These are phyloP conservation scores for Mungos mungo DNA, from an alignment of 2,113 vertebrate species.

Conservation along the genomic window DNA sequence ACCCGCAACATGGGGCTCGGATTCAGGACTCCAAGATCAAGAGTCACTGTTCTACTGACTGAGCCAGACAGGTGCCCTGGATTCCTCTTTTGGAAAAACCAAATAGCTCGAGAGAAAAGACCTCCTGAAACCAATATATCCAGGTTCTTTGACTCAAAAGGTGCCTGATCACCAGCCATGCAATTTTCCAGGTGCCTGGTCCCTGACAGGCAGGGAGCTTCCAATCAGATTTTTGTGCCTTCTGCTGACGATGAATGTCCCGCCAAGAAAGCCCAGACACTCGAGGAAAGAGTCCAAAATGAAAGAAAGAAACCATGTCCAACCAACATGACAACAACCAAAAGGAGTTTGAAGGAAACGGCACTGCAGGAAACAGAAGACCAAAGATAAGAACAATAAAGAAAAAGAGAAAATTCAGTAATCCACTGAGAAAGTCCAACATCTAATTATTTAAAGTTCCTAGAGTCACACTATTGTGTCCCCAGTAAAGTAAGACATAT, in stretches of 20 bases:
- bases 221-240: not conserved
- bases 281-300: not conserved
- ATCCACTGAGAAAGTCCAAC: not conserved
- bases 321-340: not conserved
- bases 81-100: not conserved
- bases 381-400: not conserved
- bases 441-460: slow-evolving; percentile 13
- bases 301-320: not conserved
- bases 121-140: not conserved
- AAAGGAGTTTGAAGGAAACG: not conserved
- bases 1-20: not conserved
- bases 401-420: not conserved
- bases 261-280: not conserved
- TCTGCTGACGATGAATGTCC: not conserved
- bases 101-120: not conserved
- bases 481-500: not conserved
- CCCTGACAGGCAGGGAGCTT: not conserved
- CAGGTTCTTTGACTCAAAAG: not conserved
- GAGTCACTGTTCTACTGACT: not conserved
- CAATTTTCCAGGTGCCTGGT: not conserved
- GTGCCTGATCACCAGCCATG: rapidly evolving
- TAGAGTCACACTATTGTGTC: not conserved
- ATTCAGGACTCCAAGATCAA: not conserved
- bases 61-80: not conserved
- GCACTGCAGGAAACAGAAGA: not conserved